These are phyloP conservation scores for Gavia stellata DNA, from an alignment of 2,113 vertebrate genomes.

Conservation along the genomic window DNA sequence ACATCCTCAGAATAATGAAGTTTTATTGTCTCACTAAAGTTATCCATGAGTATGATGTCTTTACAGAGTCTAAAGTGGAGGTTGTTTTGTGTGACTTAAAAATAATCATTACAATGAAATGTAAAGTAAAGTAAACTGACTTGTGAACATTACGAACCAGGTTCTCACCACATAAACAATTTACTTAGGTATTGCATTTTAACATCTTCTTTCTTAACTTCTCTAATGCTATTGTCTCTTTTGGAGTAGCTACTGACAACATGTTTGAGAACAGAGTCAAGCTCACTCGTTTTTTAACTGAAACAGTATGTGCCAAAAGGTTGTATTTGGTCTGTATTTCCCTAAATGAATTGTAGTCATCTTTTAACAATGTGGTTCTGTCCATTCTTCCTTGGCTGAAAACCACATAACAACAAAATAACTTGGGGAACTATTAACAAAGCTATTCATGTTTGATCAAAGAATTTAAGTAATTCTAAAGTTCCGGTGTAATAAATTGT, in stretches of 20 bases:
- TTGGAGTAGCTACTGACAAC: neutral
- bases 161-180: neutral
- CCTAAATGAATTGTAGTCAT: neutral
- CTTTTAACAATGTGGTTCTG: neutral
- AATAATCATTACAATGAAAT: neutral
- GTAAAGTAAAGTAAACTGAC: neutral
- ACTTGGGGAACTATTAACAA: neutral
- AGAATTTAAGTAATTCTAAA: neutral
- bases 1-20: neutral
- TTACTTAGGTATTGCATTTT: neutral
- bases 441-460: neutral
- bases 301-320: neutral
- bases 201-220: neutral
- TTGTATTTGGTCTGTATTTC: neutral
- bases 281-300: neutral
- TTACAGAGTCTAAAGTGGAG: neutral
- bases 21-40: neutral
- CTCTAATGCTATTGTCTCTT: neutral
- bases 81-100: neutral
- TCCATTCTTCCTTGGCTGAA: neutral
- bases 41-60: neutral
- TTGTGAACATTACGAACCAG: neutral
- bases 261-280: neutral
- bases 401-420: neutral
- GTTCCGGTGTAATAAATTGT: neutral